Percentiles rank a stretch among this genome's conserved stretches.
These are phyloP conservation scores for Sprattus sprattus DNA, from an alignment of 2,113 vertebrate genomes.

Conservation along the genomic window DNA sequence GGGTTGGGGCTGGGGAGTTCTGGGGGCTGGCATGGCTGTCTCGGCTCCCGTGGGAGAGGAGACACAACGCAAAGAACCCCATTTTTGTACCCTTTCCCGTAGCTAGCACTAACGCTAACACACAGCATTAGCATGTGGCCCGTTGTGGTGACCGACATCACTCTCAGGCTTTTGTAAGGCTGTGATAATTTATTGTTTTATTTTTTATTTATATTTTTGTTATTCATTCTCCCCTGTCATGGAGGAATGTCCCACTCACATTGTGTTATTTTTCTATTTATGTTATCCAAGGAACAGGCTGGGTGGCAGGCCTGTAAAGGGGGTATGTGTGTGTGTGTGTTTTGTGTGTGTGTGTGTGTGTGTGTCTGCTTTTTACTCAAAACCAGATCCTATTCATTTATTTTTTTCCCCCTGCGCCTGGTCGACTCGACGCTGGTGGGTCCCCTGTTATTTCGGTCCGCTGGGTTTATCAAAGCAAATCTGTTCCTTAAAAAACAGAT, in stretches of 20 bases:
- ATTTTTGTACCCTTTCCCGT: neutral
- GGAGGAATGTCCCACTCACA: slow-evolving; percentile 38
- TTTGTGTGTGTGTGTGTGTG: slow-evolving; percentile 27
- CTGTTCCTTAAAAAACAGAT: slow-evolving; percentile 32
- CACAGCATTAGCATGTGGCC: too few relatives aligned
- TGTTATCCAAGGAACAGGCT: slow-evolving; percentile 40
- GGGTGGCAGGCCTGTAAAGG: slow-evolving; percentile 39
- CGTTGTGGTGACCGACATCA: slow-evolving; percentile 7
- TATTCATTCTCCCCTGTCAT: neutral
- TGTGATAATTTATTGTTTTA: slow-evolving; percentile 30
- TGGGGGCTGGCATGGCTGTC: slow-evolving; percentile 64
- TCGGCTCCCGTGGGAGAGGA: slow-evolving; percentile 36
- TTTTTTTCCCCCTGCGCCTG: neutral
- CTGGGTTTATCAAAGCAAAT: slow-evolving; percentile 45
- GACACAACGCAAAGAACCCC: neutral
- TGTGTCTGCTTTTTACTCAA: slow-evolving; percentile 36
- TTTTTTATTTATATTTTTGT: slow-evolving; percentile 8
- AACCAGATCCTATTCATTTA: slow-evolving; percentile 33
- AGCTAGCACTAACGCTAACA: neutral
- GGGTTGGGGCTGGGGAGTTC: slow-evolving; percentile 49
- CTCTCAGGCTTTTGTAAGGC: slow-evolving; percentile 23
- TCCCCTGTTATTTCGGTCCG: slow-evolving; percentile 22
- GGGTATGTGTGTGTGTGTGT: neutral
- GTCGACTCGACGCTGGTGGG: slow-evolving; percentile 25
- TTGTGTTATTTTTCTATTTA: slow-evolving; percentile 47